A percentile compares a stretch with the other conserved stretches of the same genome.
These are phyloP conservation scores for Hydropsyche betteni DNA, from an alignment of 2,888 invertebrate genomes.

Conservation along the genomic window DNA sequence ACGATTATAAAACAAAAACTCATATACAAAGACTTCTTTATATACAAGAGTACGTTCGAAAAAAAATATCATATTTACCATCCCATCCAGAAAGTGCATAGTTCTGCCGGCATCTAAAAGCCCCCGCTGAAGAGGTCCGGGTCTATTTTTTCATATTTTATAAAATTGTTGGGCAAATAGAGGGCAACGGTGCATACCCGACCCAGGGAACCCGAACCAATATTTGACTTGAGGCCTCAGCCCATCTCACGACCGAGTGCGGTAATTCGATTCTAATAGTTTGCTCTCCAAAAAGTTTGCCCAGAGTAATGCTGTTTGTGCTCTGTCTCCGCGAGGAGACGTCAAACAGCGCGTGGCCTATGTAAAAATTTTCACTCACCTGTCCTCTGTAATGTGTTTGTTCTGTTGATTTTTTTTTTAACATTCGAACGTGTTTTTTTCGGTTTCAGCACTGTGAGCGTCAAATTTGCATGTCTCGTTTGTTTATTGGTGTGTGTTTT, in stretches of 20 bases:
- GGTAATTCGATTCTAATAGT: constrained; percentile 52
- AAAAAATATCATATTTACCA: no score
- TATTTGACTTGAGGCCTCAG: constrained; percentile 47
- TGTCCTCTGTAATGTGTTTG: no score
- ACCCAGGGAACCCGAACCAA: constrained; percentile 45
- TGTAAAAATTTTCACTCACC: constrained; percentile 8
- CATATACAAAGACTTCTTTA: no score
- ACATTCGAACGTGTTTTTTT: no score
- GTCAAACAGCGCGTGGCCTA: constrained; percentile 17
- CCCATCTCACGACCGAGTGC: constrained; percentile 40
- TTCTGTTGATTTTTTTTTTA: no score
- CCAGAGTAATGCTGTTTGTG: constrained; percentile 43
- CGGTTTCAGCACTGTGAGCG: no score
- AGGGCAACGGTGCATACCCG: constrained; percentile 45
- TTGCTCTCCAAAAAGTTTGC: constrained; percentile 47
- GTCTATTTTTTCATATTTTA: constrained; percentile 57
- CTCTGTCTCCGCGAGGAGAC: constrained; percentile 37
- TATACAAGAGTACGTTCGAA: no score
- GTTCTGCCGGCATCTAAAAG: constrained; percentile 31
- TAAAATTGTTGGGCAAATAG: constrained; percentile 58
- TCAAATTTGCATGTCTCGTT: no score
- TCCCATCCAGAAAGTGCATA: background rate
- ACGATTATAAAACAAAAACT: no score
- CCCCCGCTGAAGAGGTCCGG: constrained; percentile 43
- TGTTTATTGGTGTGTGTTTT: no score